These are phyloP conservation scores for Anastatus disparis DNA, from an alignment of 1,140 invertebrate genomes.

Conservation along the genomic window DNA sequence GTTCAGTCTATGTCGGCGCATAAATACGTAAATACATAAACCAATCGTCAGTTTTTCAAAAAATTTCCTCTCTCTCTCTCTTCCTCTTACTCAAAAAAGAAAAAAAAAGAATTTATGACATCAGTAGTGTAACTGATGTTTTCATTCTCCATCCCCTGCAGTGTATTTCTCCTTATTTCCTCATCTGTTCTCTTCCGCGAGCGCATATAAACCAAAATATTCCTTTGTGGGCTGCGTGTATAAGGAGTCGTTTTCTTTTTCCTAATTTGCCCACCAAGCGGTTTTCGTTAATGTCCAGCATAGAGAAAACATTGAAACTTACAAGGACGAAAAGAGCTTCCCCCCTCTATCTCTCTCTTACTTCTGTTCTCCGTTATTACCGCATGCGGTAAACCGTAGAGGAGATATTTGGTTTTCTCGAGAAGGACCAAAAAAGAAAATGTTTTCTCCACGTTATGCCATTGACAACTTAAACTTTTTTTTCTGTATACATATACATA, in stretches of 20 bases:
- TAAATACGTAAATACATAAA: conserved; percentile 51
- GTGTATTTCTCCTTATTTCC: background rate
- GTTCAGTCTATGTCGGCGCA: too few relatives aligned
- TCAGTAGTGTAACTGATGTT: too few relatives aligned
- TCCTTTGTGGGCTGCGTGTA: background rate
- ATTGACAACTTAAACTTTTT: too few relatives aligned
- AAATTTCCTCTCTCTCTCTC: too few relatives aligned
- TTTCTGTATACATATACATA: too few relatives aligned
- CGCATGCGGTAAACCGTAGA: conserved; percentile 40
- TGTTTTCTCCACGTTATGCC: too few relatives aligned
- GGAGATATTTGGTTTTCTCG: background rate
- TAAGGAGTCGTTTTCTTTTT: background rate
- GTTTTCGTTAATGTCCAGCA: conserved; percentile 25
- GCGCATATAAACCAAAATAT: background rate
- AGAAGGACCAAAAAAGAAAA: background rate
- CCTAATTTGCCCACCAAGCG: conserved; percentile 7
- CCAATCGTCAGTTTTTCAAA: conserved; percentile 37
- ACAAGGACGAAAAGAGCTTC: conserved; percentile 26
- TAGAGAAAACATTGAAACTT: too few relatives aligned
- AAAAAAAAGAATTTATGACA: conserved; percentile 52
- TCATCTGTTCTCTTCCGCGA: too few relatives aligned
- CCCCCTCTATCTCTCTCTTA: too few relatives aligned
- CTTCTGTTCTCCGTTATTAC: conserved; percentile 37
- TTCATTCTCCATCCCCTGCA: too few relatives aligned
- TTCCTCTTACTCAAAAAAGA: too few relatives aligned